Percentiles rank a stretch among this genome's conserved stretches.
Evolutionary conservation across 2,888 invertebrate species (phyloP).

Genomic region (Spilosoma lubricipeda): DNA sequence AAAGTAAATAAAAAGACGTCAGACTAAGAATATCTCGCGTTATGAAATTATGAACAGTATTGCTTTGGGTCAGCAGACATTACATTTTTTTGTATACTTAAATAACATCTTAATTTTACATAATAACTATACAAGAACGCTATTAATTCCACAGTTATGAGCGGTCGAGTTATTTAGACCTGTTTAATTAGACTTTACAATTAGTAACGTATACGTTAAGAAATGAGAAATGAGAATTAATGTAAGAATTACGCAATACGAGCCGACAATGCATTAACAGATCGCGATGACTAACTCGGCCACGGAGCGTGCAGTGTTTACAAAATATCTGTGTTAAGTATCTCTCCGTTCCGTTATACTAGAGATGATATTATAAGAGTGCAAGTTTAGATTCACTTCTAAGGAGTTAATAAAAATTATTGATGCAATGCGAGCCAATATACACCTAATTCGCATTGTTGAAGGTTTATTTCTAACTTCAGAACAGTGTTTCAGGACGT

Average conservation of each 20-base stretch:
- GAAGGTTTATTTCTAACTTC: not conserved
- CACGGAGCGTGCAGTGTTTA: constrained; percentile 20
- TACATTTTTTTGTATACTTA: constrained; percentile 17
- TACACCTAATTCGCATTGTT: not conserved
- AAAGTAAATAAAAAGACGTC: constrained; percentile 9
- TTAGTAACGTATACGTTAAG: constrained; percentile 48
- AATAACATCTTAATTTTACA: constrained; percentile 40
- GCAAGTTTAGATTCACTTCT: constrained; percentile 6
- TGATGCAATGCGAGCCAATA: not conserved
- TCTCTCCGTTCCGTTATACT: constrained; percentile 3
- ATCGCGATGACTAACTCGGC: constrained; percentile 14
- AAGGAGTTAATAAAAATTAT: not conserved
- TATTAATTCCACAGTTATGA: constrained; percentile 44
- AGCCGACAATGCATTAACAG: constrained; percentile 24
- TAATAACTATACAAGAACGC: constrained; percentile 38
- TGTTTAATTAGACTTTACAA: constrained; percentile 60
- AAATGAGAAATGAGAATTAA: constrained; percentile 47
- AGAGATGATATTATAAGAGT: not conserved
- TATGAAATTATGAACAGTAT: constrained; percentile 21
- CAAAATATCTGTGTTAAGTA: constrained; percentile 23
- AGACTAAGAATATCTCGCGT: constrained; percentile 13
- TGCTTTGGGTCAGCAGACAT: constrained; percentile 40
- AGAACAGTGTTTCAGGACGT: not conserved
- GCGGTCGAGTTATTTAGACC: constrained; percentile 41
- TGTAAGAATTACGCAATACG: constrained; percentile 45